A percentile compares a stretch with the other conserved stretches of the same genome.
phyloP scores from a whole-genome alignment of 2,113 vertebrate species.

The Garra rufa region DNA sequence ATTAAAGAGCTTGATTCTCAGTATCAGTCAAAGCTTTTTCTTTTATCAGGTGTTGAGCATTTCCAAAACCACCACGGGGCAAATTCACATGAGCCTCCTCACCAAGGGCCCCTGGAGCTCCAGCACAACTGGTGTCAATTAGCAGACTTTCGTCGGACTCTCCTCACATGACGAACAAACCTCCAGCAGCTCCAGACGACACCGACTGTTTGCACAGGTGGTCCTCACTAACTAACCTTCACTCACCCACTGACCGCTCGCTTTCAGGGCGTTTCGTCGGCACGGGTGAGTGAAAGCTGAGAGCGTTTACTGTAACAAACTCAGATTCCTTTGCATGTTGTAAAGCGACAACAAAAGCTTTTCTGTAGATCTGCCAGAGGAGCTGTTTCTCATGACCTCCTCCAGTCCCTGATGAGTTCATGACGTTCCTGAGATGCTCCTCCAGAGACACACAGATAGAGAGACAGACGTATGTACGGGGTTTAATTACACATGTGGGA shows the following conservation, averaged over 20 bases:
- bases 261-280: neutral
- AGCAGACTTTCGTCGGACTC: slow-evolving; percentile 42
- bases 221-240: neutral
- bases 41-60: neutral
- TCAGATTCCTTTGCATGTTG: neutral
- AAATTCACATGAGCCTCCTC: neutral
- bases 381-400: neutral
- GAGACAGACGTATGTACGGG: neutral
- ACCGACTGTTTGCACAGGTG: slow-evolving; percentile 49
- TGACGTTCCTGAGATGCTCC: slow-evolving; percentile 7
- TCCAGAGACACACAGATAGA: neutral
- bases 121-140: slow-evolving; percentile 61
- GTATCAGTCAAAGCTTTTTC: neutral
- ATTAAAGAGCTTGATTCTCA: neutral
- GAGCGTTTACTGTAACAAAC: neutral
- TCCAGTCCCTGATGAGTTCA: neutral
- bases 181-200: neutral
- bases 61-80: neutral
- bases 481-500: slow-evolving; percentile 2
- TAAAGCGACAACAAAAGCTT: neutral
- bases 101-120: slow-evolving; percentile 19
- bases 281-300: neutral
- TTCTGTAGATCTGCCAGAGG: neutral
- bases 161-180: neutral
- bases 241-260: neutral